Evolutionary conservation across 2,797 vertebrate genomes (phyloP).

Genomic region (Catharus ustulatus): DNA sequence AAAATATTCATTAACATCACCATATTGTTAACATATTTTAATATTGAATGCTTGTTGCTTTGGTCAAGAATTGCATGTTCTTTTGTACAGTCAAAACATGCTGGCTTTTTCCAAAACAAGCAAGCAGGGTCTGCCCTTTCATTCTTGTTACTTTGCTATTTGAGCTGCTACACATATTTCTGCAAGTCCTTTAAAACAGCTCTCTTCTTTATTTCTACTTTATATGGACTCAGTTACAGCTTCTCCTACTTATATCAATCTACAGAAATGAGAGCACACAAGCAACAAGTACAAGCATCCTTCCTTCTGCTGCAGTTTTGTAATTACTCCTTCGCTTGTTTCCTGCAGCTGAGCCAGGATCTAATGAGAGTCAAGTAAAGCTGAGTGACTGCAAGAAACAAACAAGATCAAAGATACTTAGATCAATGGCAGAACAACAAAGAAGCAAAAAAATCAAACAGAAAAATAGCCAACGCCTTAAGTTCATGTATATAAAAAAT

Average conservation of each 20-base stretch:
- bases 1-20: neutral
- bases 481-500: neutral
- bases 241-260: neutral
- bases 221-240: neutral
- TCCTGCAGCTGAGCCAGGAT: neutral
- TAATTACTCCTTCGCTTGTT: neutral
- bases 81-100: slow-evolving; percentile 12
- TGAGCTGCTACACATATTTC: neutral
- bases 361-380: neutral
- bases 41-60: neutral
- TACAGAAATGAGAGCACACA: neutral
- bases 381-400: neutral
- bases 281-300: neutral
- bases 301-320: neutral
- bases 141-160: neutral
- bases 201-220: neutral
- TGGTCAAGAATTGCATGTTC: slow-evolving; percentile 14
- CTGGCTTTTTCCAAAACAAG: neutral
- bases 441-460: neutral
- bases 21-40: neutral
- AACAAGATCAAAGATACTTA: neutral
- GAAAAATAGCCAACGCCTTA: neutral
- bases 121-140: neutral
- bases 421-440: neutral
- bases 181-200: neutral